Evolutionary conservation across 1,140 invertebrate species (phyloP).

Genomic region (Parasteatoda tepidariorum): DNA sequence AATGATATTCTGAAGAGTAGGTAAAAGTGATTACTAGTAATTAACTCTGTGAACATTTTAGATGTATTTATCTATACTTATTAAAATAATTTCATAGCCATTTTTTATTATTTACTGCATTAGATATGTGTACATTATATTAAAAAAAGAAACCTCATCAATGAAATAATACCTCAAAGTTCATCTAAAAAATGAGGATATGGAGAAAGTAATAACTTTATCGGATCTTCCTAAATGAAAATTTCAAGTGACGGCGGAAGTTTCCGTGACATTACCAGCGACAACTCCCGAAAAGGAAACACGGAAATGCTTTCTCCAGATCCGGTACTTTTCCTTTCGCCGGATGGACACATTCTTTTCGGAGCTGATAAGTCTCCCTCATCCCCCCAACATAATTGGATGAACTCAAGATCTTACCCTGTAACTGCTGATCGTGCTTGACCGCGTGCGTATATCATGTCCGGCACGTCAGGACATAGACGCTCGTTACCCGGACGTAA

Average conservation of each 20-base stretch:
- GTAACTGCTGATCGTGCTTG: slow-evolving; percentile 22
- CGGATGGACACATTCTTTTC: not conserved
- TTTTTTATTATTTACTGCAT: too few relatives aligned
- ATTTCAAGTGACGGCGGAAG: not conserved
- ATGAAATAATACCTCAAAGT: too few relatives aligned
- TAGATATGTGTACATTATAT: too few relatives aligned
- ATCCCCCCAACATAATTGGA: not conserved
- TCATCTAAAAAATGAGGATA: too few relatives aligned
- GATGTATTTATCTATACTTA: too few relatives aligned
- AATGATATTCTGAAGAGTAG: too few relatives aligned
- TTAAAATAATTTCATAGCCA: too few relatives aligned
- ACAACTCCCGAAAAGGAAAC: not conserved
- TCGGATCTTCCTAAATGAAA: not conserved
- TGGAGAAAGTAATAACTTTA: too few relatives aligned
- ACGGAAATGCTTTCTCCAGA: not conserved
- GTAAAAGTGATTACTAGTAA: too few relatives aligned
- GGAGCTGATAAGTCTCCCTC: not conserved
- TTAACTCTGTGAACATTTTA: too few relatives aligned
- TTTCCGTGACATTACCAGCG: not conserved
- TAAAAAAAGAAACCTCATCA: too few relatives aligned
- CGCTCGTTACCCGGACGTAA: not conserved
- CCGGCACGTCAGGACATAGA: not conserved
- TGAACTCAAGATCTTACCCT: not conserved
- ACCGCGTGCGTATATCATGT: slow-evolving; percentile 29
- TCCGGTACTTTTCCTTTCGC: not conserved